Conservation (phyloP, 1,140 invertebrate genomes). For the Pseudoatta argentina region DNA sequence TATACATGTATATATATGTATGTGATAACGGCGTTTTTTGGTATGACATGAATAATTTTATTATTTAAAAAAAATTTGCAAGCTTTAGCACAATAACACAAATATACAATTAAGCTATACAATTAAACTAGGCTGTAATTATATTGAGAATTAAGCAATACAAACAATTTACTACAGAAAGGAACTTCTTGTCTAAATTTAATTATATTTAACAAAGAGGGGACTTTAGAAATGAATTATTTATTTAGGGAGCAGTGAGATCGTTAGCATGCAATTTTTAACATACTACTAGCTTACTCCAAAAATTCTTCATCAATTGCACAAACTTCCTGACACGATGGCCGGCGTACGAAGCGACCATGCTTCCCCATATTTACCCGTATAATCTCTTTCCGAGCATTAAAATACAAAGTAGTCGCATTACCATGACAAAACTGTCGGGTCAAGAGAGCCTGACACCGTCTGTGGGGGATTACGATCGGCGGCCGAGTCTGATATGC, state of each 20-base stretch:
- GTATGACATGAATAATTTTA: neutral
- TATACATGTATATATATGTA: neutral
- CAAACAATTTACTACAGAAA: neutral
- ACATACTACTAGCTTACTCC: conserved; percentile 16
- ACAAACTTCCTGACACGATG: neutral
- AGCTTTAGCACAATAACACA: neutral
- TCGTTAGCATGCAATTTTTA: neutral
- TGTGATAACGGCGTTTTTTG: neutral
- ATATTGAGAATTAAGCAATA: conserved; percentile 9
- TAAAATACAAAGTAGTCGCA: conserved; percentile 84
- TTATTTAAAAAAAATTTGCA: neutral
- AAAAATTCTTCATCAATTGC: conserved; percentile 45
- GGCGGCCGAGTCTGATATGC: conserved; percentile 78
- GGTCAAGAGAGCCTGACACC: conserved; percentile 83
- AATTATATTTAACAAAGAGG: neutral
- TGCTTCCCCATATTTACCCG: conserved; percentile 77
- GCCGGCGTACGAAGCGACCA: conserved; percentile 14
- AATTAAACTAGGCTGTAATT: conserved; percentile 27
- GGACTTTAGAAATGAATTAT: conserved; percentile 2
- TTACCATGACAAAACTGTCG: conserved; percentile 84
- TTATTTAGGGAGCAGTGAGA: neutral
- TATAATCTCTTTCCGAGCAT: conserved; percentile 83
- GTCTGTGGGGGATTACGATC: conserved; percentile 82
- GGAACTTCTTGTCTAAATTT: neutral
- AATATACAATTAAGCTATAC: neutral